Conservation (phyloP, 2,797 vertebrate genomes). For the Chrysocyon brachyurus region DNA sequence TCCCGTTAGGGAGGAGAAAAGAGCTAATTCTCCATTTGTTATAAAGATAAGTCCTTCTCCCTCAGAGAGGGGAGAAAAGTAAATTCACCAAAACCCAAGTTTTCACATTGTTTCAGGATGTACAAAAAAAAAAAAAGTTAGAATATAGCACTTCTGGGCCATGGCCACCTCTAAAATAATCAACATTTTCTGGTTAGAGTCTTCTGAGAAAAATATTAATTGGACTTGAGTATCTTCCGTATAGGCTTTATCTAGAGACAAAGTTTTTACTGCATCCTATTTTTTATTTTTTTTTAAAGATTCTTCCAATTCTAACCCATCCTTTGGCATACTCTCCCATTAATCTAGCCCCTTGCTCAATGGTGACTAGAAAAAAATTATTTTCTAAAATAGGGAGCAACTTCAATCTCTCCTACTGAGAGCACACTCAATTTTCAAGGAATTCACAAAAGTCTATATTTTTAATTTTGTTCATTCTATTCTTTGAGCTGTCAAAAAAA, state of each 20-base stretch:
- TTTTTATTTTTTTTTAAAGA: background rate
- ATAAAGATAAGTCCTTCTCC: background rate
- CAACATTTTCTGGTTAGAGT: slow-evolving; percentile 26
- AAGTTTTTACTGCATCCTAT: background rate
- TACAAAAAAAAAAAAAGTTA: background rate
- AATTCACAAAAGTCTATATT: slow-evolving; percentile 47
- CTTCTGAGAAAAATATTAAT: slow-evolving; percentile 22
- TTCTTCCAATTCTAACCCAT: background rate
- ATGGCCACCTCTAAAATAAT: background rate
- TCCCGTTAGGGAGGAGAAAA: background rate
- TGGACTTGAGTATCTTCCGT: background rate
- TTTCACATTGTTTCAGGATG: background rate
- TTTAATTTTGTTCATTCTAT: slow-evolving; percentile 60
- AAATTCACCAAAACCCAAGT: background rate
- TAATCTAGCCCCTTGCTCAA: background rate
- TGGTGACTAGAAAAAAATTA: slow-evolving; percentile 45
- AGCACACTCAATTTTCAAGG: background rate
- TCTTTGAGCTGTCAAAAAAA: slow-evolving; percentile 68
- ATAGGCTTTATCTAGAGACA: slow-evolving; percentile 2
- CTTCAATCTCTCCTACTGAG: background rate
- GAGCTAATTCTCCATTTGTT: background rate
- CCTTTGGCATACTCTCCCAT: background rate
- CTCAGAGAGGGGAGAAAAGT: background rate
- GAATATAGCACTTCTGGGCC: background rate
- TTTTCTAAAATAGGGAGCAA: slow-evolving; percentile 64